Evolutionary conservation across 2,113 vertebrate genomes (phyloP), one percentile per base, ranked within the genome.

Genomic region (Sciurus niger): DNA sequence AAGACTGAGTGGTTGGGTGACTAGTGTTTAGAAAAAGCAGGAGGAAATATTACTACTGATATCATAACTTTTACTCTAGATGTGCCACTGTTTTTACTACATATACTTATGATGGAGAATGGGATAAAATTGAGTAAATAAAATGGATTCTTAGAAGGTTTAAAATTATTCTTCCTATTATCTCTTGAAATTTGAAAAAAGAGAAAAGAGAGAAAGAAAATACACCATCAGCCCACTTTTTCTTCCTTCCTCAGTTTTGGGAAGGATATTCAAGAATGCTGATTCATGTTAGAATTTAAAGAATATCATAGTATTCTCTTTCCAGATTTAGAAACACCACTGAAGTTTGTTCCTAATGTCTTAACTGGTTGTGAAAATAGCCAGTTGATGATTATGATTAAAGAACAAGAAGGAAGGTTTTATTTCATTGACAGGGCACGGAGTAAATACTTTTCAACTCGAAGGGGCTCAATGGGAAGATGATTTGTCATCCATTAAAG

Each of bases 191-290:
- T 48, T 70, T 84, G 20, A 60, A 17, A 40, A 40, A 24, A 46
- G 37, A 76, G 34, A n/a, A n/a, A 46, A 77, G 60, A 78, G 2
- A 43, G 2, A n/a, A 17, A 53, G 6, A 80, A 74, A 51, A 51
- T 72, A 20, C 34, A 16, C 3, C 48, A 0, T 0, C 1, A 79
- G 0, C 1, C 1, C 10, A 46, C 3, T 14, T 9, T 78, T 73
- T 86, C 28, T 17, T 58, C 32, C 37, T 30, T 78, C 14, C 16
- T 2, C 78, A 55, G 16, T n/a, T 89, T 78, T 7, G n/a, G 16
- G 14, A 46, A 89, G 17, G 17, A 72, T 51, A 1, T 53, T 60
- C n/a, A 13, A 76, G 4, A 24, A 55, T 24, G 18, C 1, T 74
- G 43, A 43, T 60, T 90, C 9, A 82, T 2, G 48, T 40, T 51